Conservation (phyloP, 1,140 invertebrate genomes). For the Bombus huntii region DNA sequence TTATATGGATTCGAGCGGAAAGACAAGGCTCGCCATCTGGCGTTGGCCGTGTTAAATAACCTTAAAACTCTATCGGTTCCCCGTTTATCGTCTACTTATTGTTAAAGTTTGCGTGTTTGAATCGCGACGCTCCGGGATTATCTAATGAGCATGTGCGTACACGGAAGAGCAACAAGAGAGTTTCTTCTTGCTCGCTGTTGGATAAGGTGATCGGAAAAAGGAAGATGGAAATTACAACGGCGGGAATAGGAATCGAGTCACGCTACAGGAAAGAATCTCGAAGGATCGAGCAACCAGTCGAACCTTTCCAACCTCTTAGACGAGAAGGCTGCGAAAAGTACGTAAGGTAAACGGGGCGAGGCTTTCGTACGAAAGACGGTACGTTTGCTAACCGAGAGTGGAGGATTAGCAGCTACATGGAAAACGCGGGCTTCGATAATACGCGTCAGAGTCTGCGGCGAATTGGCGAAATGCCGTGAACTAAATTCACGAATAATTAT, state of each 20-base stretch:
- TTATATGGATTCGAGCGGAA: slow-evolving; percentile 32
- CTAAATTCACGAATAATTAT: slow-evolving; percentile 59
- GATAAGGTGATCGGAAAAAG: too few relatives aligned
- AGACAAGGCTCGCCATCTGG: slow-evolving; percentile 63
- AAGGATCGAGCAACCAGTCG: too few relatives aligned
- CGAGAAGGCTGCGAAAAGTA: too few relatives aligned
- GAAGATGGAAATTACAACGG: too few relatives aligned
- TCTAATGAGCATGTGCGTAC: too few relatives aligned
- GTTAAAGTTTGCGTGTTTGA: neutral
- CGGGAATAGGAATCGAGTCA: too few relatives aligned
- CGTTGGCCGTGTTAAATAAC: slow-evolving; percentile 15
- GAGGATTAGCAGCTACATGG: neutral
- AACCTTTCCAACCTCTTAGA: too few relatives aligned
- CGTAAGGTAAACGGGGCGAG: neutral
- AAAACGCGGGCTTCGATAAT: neutral
- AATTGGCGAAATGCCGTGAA: slow-evolving; percentile 65
- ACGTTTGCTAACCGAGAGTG: too few relatives aligned
- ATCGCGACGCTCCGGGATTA: neutral
- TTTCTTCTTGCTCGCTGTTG: neutral
- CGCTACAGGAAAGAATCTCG: too few relatives aligned
- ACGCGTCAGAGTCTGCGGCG: slow-evolving; percentile 7
- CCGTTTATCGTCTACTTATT: neutral
- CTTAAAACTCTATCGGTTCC: slow-evolving; percentile 56
- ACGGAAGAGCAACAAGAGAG: neutral
- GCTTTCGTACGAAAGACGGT: neutral